Conservation (phyloP, 2,113 vertebrate genomes). For the Nannobrachium achirus region DNA sequence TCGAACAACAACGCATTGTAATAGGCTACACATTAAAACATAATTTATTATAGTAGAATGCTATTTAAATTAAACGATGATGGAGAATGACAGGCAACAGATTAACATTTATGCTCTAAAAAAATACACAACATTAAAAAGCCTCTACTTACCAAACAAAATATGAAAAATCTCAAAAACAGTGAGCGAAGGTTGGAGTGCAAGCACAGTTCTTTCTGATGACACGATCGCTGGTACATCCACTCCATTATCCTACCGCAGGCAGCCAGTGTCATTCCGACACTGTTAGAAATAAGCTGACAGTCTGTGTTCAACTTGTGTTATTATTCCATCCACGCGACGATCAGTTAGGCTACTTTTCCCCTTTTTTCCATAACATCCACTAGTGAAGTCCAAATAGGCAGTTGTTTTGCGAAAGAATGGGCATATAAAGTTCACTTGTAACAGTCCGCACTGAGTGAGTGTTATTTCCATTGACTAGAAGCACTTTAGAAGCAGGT, state of each 20-base stretch:
- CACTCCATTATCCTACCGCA: constrained; percentile 52
- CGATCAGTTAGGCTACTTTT: too few species aligned
- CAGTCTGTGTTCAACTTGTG: constrained; percentile 10
- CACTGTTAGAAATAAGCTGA: not conserved
- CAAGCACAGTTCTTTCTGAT: constrained; percentile 29
- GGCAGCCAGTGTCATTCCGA: constrained; percentile 34
- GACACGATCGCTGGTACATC: constrained; percentile 49
- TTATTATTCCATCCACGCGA: not conserved
- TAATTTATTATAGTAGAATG: too few species aligned
- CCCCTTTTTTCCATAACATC: not conserved
- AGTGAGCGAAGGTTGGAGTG: constrained; percentile 36
- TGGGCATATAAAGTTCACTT: not conserved
- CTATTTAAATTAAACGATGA: too few species aligned
- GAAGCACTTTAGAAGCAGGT: too few species aligned
- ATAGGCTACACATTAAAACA: too few species aligned
- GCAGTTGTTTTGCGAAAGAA: not conserved
- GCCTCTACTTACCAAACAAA: constrained; percentile 57
- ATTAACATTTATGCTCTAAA: not conserved
- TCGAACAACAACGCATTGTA: too few species aligned
- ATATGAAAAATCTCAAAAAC: constrained; percentile 37
- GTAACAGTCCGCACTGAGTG: not conserved
- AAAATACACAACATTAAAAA: not conserved
- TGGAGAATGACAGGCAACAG: too few species aligned
- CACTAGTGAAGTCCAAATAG: not conserved
- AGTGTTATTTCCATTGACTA: not conserved